These are phyloP conservation scores for Falco concolor DNA, from an alignment of 2,797 vertebrate species.

Conservation along the genomic window DNA sequence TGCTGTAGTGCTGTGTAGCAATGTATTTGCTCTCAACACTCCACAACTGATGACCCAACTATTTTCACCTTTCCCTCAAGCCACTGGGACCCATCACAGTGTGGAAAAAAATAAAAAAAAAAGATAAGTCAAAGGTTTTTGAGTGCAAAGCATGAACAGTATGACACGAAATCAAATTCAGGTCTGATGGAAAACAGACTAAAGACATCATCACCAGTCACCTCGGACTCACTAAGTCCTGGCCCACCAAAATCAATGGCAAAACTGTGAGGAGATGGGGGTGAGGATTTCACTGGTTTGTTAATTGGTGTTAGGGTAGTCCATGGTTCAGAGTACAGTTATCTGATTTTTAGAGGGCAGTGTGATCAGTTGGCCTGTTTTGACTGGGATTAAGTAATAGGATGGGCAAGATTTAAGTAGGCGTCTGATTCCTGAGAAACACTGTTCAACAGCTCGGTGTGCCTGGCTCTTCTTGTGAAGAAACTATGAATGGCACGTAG, in stretches of 20 bases:
- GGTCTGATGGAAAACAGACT: not conserved
- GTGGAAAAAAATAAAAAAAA: not conserved
- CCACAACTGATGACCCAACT: not conserved
- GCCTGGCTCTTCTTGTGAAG: not conserved
- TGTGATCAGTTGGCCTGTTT: not conserved
- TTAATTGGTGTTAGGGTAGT: not conserved
- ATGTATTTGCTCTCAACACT: not conserved
- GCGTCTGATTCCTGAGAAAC: not conserved
- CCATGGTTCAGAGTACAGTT: not conserved
- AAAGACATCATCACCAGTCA: not conserved
- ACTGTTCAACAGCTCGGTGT: not conserved
- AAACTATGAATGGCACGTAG: slow-evolving; percentile 41
- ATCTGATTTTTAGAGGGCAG: not conserved
- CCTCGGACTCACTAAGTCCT: not conserved
- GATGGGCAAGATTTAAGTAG: not conserved
- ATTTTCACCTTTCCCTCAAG: not conserved
- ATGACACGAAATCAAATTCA: not conserved
- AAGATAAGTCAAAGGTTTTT: not conserved
- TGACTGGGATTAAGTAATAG: not conserved
- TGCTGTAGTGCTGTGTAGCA: not conserved
- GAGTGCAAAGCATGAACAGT: not conserved
- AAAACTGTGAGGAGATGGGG: not conserved
- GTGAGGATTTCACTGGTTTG: not conserved
- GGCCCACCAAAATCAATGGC: not conserved
- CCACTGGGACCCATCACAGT: not conserved